A percentile compares a stretch with the other conserved stretches of the same genome.
phyloP scores from a whole-genome alignment of 2,888 invertebrate species.

The Automeris io region DNA sequence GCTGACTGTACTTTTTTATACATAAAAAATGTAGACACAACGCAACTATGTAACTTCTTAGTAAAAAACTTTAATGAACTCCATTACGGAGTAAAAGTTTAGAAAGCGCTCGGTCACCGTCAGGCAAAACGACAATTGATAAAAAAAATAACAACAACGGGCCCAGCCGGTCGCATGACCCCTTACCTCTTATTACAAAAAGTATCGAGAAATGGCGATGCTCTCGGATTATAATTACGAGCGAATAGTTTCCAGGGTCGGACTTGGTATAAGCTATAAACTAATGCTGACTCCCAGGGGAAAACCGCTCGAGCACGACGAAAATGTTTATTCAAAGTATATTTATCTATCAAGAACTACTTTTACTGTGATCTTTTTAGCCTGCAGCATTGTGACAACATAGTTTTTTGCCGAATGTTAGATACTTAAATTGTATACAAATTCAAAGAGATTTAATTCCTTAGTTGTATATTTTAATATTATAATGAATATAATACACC shows the following conservation, averaged over 20 bases:
- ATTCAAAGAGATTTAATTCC: no score
- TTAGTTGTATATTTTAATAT: no score
- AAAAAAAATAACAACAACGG: constrained; percentile 34
- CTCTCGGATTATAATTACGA: constrained; percentile 61
- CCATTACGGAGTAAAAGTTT: constrained; percentile 53
- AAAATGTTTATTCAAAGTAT: no score
- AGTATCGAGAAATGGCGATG: constrained; percentile 50
- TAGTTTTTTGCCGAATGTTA: no score
- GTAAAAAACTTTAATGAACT: constrained; percentile 28
- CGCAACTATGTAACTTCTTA: background rate
- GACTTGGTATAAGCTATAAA: no score
- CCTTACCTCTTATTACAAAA: constrained; percentile 39
- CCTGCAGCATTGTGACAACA: no score
- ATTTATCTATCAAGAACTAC: no score
- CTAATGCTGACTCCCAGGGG: no score
- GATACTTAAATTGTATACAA: no score
- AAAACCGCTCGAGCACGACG: no score
- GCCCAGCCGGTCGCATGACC: constrained; percentile 43
- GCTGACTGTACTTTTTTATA: background rate
- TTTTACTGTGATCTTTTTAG: no score
- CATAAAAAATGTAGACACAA: background rate
- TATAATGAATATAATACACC: no score
- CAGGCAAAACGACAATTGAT: constrained; percentile 50
- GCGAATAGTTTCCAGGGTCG: constrained; percentile 21
- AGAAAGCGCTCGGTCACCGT: constrained; percentile 45